These are phyloP conservation scores for Haliclystus octoradiatus DNA, from an alignment of 30 jellyfish, hydroid and myxozoan species.

Conservation along the genomic window DNA sequence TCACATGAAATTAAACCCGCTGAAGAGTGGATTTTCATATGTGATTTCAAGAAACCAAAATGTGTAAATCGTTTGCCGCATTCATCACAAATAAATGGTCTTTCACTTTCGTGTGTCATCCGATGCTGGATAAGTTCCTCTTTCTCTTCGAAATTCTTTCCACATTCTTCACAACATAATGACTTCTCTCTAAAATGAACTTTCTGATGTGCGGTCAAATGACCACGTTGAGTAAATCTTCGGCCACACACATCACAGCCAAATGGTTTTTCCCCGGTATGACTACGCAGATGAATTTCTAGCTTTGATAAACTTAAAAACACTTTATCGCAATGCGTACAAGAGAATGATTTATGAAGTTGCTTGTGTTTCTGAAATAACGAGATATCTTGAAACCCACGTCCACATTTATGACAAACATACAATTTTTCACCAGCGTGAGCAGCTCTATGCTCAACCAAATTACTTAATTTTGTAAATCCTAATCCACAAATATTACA, in stretches of 20 bases:
- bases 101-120: background rate
- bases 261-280: background rate
- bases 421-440: background rate
- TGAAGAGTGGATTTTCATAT: background rate
- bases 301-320: background rate
- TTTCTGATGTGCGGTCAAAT: background rate
- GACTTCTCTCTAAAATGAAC: background rate
- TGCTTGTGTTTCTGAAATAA: background rate
- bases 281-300: background rate
- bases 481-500: background rate
- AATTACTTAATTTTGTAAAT: background rate
- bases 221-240: background rate
- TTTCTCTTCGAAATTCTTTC: too few species aligned
- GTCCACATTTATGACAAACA: background rate
- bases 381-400: background rate
- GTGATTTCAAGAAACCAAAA: background rate
- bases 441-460: background rate
- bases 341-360: background rate
- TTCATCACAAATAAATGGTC: background rate
- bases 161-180: background rate
- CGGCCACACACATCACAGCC: background rate
- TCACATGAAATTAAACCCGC: background rate
- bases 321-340: background rate
- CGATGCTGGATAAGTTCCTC: background rate
- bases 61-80: background rate